Base-by-base conservation (phyloP, 2,888 invertebrate species). In the Philhelius pedissequus region DNA sequence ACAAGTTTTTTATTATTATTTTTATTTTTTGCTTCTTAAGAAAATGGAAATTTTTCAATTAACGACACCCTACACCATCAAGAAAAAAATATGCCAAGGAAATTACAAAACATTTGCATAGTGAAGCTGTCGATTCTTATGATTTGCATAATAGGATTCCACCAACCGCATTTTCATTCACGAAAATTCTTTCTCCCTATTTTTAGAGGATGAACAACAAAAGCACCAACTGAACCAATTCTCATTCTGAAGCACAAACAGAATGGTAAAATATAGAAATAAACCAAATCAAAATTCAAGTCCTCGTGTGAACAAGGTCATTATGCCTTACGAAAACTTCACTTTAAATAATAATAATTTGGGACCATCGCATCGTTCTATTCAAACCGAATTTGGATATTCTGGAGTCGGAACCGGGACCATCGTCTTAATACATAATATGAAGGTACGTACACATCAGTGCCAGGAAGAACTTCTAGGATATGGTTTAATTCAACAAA, bases 21-120 rank as follows among this genome's bases (percentile, higher is more conserved):
- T 32, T 32, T 40, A 18, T 43, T 43, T 40, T 40, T 40, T 22
- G 8, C 7, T 58, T 58, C 56, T n/a, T 71, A 81, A 77, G 74
- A 71, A 84, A 84, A 84, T 84, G 83, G 74, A 84, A 84, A 84
- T 79, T 84, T 84, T 84, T 84, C 79, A 84, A 84, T 84, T 84
- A 84, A 79, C 83, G 83, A 70, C 78, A 75, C 75, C 69, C 78
- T 58, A 78, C 70, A 38, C 35, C 35, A 58, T 38, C 58, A 75
- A 32, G 27, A 54, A 68, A 68, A 48, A 69, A 48, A 71, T 32
- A 52, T 62, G 18, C 27, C 15, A 50, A 40, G 25, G 58, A 62
- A 71, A 66, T 64, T 78, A 66, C 38, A 74, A 60, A 78, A 70
- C 50, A 83, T 83, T 83, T 70, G 74, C 83, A 82, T 82, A 78